phyloP scores from a whole-genome alignment of 2,797 vertebrate genomes.

The Sebastes elongatus region DNA sequence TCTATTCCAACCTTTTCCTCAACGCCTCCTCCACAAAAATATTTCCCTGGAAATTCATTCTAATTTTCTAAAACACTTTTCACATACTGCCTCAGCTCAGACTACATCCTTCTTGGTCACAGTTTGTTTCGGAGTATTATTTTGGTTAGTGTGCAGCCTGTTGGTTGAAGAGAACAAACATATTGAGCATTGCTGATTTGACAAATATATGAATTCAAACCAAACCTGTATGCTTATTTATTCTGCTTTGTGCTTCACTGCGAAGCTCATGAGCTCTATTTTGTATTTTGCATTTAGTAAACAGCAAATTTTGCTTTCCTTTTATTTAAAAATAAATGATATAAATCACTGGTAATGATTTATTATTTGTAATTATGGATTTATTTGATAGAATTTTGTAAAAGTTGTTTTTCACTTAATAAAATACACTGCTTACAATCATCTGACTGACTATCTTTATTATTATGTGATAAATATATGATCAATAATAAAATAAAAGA shows the following conservation, averaged over 20 bases:
- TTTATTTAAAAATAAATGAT: conserved; percentile 39
- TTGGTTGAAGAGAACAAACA: background rate
- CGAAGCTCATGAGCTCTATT: conserved; percentile 24
- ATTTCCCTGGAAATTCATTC: conserved; percentile 63
- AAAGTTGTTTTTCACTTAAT: conserved; percentile 51
- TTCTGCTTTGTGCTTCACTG: conserved; percentile 50
- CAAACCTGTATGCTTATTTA: conserved; percentile 72
- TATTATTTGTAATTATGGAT: conserved; percentile 46
- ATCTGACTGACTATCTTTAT: background rate
- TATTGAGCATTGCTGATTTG: conserved; percentile 30
- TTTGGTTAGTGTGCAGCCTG: conserved; percentile 17
- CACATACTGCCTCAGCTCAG: conserved; percentile 14
- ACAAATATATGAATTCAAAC: conserved; percentile 47
- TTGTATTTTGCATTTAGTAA: conserved; percentile 45
- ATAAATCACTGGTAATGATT: conserved; percentile 31
- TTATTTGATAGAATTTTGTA: conserved; percentile 47
- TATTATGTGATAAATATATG: background rate
- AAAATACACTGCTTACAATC: conserved; percentile 49
- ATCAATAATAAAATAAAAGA: background rate
- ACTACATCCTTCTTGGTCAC: background rate
- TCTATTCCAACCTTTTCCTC: conserved; percentile 61
- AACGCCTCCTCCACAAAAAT: conserved; percentile 62
- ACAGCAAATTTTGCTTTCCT: conserved; percentile 10
- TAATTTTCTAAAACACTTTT: conserved; percentile 45
- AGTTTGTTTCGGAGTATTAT: conserved; percentile 16